phyloP scores from a whole-genome alignment of 2,113 vertebrate genomes.

The Spizaetus ornatus region DNA sequence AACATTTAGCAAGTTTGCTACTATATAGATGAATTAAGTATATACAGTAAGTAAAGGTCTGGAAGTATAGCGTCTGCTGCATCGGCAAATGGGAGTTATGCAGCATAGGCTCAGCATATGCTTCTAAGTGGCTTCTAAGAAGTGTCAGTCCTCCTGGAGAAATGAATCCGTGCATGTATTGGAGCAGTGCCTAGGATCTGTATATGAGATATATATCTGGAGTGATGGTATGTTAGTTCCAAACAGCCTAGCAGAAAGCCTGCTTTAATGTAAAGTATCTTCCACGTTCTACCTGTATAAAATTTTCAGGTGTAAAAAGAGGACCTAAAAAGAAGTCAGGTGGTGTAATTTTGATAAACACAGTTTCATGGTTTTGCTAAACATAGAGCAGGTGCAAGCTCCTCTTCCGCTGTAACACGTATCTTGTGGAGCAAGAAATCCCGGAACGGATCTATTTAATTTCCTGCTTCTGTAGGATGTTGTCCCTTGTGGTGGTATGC shows the following conservation, averaged over 20 bases:
- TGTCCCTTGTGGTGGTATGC: too few relatives aligned
- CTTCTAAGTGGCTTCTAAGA: background rate
- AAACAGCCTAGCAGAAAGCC: background rate
- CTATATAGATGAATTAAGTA: background rate
- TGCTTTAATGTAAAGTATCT: background rate
- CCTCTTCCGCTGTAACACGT: background rate
- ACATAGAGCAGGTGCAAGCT: background rate
- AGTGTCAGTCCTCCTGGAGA: background rate
- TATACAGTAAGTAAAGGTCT: background rate
- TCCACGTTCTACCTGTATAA: background rate
- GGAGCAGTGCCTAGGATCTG: background rate
- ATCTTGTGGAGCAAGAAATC: background rate
- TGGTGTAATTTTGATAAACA: background rate
- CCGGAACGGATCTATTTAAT: background rate
- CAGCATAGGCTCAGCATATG: background rate
- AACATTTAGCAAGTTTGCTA: background rate
- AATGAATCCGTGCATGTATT: background rate
- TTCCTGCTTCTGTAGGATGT: background rate
- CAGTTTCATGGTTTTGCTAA: background rate
- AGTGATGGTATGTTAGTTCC: background rate
- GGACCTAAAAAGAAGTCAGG: background rate
- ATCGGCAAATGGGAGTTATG: rapidly evolving
- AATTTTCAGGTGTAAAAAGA: background rate
- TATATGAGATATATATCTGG: rapidly evolving
- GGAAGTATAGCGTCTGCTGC: too few relatives aligned